A percentile compares a stretch with the other conserved stretches of the same genome.
Conservation (phyloP, 2,888 invertebrate genomes). For the Drosophila rellima region DNA sequence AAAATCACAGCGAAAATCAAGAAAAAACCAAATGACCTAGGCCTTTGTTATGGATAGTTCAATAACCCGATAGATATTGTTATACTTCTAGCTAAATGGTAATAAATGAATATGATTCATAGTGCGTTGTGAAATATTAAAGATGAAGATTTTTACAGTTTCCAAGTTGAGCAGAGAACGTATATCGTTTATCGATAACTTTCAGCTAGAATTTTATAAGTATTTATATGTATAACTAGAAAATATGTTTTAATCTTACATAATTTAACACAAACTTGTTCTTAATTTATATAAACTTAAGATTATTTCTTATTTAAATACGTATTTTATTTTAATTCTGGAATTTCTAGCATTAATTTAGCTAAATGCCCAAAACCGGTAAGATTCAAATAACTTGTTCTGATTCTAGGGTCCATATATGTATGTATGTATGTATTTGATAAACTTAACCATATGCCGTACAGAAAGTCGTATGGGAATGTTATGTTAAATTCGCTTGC, state of each 20-base stretch:
- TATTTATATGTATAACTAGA: constrained; percentile 18
- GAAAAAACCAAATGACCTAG: constrained; percentile 29
- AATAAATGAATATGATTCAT: constrained; percentile 38
- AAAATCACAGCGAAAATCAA: constrained; percentile 2
- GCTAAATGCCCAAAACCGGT: constrained; percentile 51
- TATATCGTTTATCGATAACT: constrained; percentile 7
- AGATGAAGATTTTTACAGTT: neutral
- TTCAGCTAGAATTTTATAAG: neutral
- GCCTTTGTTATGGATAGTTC: constrained; percentile 36
- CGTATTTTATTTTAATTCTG: constrained; percentile 44
- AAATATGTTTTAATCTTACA: constrained; percentile 41
- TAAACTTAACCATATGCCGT: neutral
- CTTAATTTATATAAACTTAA: constrained; percentile 10
- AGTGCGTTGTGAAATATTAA: constrained; percentile 18
- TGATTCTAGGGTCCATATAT: constrained; percentile 29
- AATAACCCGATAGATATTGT: constrained; percentile 43
- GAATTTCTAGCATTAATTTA: constrained; percentile 55
- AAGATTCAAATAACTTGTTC: constrained; percentile 39
- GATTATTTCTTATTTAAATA: constrained; percentile 41
- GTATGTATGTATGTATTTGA: neutral
- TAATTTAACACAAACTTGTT: constrained; percentile 51
- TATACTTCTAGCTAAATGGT: constrained; percentile 11
- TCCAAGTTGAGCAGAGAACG: neutral
- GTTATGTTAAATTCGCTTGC: constrained; percentile 28
- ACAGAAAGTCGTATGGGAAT: neutral